Evolutionary conservation across 2,888 invertebrate species (phyloP), one percentile per base, ranked within the genome.

Genomic region (Liodrosophila aerea): DNA sequence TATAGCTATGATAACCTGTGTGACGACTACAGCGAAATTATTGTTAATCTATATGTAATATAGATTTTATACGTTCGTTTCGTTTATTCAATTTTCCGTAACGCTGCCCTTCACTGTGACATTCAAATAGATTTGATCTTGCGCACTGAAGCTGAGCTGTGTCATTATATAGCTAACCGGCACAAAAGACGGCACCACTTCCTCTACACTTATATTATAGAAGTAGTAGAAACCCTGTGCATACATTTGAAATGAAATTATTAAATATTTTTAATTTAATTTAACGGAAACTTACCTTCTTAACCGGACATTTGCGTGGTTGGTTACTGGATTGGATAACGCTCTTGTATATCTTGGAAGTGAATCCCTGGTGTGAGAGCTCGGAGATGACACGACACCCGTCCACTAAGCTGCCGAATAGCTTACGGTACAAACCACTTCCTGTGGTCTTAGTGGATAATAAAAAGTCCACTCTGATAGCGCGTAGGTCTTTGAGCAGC

Each of bases 151-250:
- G 34, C 12, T 12, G 12, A 34, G 11, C 12, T 34, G 12, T 1
- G 34, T 34, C 34, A 34, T 47, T 1, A 47, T 3, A 36, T 15
- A 9, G n/a, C 34, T 18, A 1, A 4, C 22, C 0, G 46, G 46
- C 15, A 46, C 8, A 15, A 46, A 46, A 5, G 36, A 27, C 13
- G 46, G 46, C 3, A 46, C 9, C 16, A 18, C 16, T 1, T 37
- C 36, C 7, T 12, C 47, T 2, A 47, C 15, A 15, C 47, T 47
- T 11, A 47, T 47, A 27, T 47, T 47, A 8, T 1, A 36, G 13
- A 36, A 37, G n/a, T 47, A 37, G 29, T 15, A 27, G 1, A 36
- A 4, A 4, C 47, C 47, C 41, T 43, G 4, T 3, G 22, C 5
- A 22, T 22, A 39, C n/a, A 22, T 11, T 22, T 9, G 2, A 22